Base-by-base conservation (phyloP, 2,888 invertebrate species). In the Drosophila meridionalis region DNA sequence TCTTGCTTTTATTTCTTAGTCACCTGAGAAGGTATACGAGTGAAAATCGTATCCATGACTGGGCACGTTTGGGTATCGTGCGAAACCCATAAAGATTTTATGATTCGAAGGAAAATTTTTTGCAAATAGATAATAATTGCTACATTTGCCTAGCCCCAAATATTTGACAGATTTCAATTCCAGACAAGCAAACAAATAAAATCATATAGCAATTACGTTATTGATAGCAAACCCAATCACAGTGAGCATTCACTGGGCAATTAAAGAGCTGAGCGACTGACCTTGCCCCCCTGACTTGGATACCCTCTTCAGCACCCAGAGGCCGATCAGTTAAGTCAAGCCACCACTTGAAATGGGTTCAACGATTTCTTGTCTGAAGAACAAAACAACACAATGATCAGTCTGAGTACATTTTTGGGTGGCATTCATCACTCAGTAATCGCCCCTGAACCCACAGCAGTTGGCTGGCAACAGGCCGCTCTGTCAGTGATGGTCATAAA, bases 181-280 rank as follows among this genome's bases (percentile, higher is more conserved):
- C 80, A 78, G 79, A 82, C 69, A 74, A 75, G 81, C 32, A 86
- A 73, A 65, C 62, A 67, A 84, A 87, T 87, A 87, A 84, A 76
- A 32, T 45, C 50, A 70, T 83, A 68, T 45, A 63, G 7, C 34
- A 52, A 61, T 68, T 56, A 53, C 36, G 52, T 40, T 67, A 55
- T 71, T 69, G 71, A 52, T 63, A 64, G 58, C 52, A 68, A 66
- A 59, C 43, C 40, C 52, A 70, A 76, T 74, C 69, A 69, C 63
- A 34, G 48, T 34, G 11, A 55, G 32, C 42, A 26, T 58, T 75
- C 52, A 34, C 50, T 60, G 50, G 34, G 52, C 32, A 38, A 45
- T 20, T 36, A 12, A 53, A 40, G 34, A 9, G 47, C 14, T 2
- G 34, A 32, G n/a, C 6, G n/a, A 4, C 30, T 42, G 66, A 61